Base-by-base conservation (phyloP, 2,113 vertebrate species). In the Centropus unirufus region DNA sequence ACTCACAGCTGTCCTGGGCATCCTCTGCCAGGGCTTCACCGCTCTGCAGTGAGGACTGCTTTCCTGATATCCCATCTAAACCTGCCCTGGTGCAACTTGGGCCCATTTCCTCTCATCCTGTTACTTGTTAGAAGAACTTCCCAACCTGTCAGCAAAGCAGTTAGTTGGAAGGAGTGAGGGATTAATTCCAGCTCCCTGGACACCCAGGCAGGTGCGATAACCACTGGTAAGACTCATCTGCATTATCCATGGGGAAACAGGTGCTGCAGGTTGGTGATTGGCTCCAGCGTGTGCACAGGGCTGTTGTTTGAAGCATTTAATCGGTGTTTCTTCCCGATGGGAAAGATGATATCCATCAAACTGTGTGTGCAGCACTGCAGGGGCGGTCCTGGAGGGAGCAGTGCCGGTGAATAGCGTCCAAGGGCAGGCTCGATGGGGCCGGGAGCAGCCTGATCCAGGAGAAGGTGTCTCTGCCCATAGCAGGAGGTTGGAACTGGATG, bases 191-290 rank as follows among this genome's bases (percentile, higher is more conserved):
- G 40, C 46, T 55, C 54, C 22, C 36, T 42, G 55, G 59, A 54
- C n/a, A 61, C 19, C 13, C 15, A 4, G 19, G 16, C 0, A 3
- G 8, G 24, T 54, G 44, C 1, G 1, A 39, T 27, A 34, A 40
- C 57, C 29, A 14, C 29, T 16, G 46, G 19, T 34, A 3, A 9
- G 40, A 27, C 22, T 19, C 30, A 13, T 9, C 52, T 24, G 21
- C 0, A 0, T 36, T 34, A 30, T 14, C 89, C 8, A 1, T 14
- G 54, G 20, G 32, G 54, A 20, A 62, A 44, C 2, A 36, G 13
- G 42, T 36, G 23, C 54, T 7, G 1, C 0, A 23, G 24, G 26
- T 1, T 39, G 12, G 39, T 61, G 68, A 69, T 5, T 7, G 30
- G 42, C 55, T 55, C 63, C 26, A 36, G 24, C 4, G 9, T 15